Evolutionary conservation across 2,888 invertebrate species (phyloP), one percentile per base, ranked within the genome.

Genomic region (Perizoma affinitatum): DNA sequence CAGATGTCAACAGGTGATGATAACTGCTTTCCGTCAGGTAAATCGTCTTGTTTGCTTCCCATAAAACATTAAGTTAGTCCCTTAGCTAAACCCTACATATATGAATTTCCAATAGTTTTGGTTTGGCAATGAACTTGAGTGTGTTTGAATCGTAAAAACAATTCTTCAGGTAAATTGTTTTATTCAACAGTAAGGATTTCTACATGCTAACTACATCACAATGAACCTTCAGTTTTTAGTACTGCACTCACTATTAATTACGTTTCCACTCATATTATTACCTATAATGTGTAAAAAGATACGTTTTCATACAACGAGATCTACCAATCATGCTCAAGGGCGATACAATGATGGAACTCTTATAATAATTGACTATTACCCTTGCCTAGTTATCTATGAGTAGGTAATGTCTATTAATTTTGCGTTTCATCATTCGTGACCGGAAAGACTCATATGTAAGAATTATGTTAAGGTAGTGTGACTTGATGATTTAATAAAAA

Each of bases 401-500:
- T 22, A 22, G 22, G 22, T 22, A 22, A 51, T 59, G 55, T 54
- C 54, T 43, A 40, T 47, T 53, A 56, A 49, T 51, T 77, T 76
- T 71, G 72, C 75, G 74, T 76, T 62, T 79, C 76, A 77, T 69
- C 53, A 71, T 75, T 80, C 86, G 87, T 86, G 87, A 86, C 86
- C 83, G 86, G 86, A 86, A 76, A 76, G 65, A 53, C 65, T 71
- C 63, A 76, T 79, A 34, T 61, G 51, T 61, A 59, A 57, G 46
- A 58, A 52, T 64, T 54, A 64, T 68, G 54, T 43, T 45, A 55
- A 61, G 50, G 56, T 9, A 34, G 43, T 43, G 54, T 55, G 54
- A 46, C 54, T 41, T 75, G 76, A 74, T 77, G 74, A 76, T 72
- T 68, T 74, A 76, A 75, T 74, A 74, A 60, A 49, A 70, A 56